These are phyloP conservation scores for Phrynosoma platyrhinos DNA, from an alignment of 2,113 vertebrate genomes.

Conservation along the genomic window DNA sequence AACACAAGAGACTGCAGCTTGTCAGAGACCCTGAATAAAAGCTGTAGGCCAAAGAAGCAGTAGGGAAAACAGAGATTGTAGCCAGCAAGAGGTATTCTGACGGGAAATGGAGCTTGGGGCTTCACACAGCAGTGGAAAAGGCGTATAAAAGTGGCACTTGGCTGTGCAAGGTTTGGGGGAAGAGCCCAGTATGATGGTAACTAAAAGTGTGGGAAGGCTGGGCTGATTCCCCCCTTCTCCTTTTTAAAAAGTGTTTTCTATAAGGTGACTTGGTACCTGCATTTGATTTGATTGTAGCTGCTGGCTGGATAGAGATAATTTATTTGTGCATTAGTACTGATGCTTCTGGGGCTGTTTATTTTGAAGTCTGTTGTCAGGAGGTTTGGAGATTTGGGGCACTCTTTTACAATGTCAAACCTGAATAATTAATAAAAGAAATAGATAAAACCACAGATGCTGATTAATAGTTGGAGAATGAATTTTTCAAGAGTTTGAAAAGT, in stretches of 20 bases:
- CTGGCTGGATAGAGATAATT: not conserved
- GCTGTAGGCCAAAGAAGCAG: conserved; percentile 11
- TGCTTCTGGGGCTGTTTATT: not conserved
- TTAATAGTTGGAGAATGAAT: not conserved
- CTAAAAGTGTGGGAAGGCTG: not conserved
- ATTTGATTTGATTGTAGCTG: not conserved
- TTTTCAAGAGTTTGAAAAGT: not conserved
- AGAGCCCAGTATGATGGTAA: not conserved
- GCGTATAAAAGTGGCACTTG: conserved; percentile 21
- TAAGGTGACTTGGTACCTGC: not conserved
- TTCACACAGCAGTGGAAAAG: conserved; percentile 9
- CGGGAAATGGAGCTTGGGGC: not conserved
- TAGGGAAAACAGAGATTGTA: conserved; percentile 15
- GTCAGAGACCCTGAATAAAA: conserved; percentile 20
- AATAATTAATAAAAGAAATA: conserved; percentile 19
- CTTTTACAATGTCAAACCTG: not conserved
- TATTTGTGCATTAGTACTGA: conserved; percentile 9
- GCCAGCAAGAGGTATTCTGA: not conserved
- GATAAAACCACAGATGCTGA: not conserved
- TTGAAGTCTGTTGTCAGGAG: not conserved
- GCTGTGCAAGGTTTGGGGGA: not conserved
- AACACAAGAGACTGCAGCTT: conserved; percentile 8
- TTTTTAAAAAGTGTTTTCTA: not conserved
- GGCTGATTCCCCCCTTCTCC: not conserved
- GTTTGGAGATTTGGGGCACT: not conserved